These are phyloP conservation scores for Aphelocoma coerulescens DNA, from an alignment of 2,113 vertebrate species.

Conservation along the genomic window DNA sequence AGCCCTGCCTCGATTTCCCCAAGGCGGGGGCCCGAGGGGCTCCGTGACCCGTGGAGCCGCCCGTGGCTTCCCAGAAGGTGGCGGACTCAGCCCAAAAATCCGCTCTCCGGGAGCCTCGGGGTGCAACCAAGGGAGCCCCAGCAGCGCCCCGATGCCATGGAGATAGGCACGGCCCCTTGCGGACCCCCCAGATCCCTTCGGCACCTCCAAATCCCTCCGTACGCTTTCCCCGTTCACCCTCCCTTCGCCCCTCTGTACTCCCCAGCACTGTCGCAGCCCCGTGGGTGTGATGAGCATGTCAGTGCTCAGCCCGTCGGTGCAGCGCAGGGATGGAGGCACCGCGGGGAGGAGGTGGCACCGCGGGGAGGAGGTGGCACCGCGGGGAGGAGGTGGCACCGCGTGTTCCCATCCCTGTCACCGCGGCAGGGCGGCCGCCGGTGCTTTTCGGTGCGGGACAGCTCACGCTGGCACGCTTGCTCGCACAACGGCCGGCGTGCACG, in stretches of 20 bases:
- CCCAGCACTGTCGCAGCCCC: not conserved
- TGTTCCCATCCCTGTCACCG: not conserved
- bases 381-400: not conserved
- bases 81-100: not conserved
- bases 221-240: too few relatives aligned
- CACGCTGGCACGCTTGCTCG: not conserved
- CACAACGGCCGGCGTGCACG: fast-evolving
- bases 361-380: not conserved
- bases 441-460: fast-evolving
- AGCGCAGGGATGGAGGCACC: fast-evolving
- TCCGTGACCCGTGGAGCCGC: not conserved
- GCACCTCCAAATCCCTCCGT: not conserved
- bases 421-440: too few relatives aligned
- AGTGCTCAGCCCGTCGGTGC: not conserved
- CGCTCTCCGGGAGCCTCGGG: not conserved
- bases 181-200: not conserved
- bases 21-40: not conserved
- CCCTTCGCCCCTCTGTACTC: too few relatives aligned
- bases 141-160: not conserved
- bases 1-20: not conserved
- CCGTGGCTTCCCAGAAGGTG: not conserved
- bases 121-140: too few relatives aligned
- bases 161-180: not conserved
- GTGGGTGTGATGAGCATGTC: not conserved
- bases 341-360: not conserved